Evolutionary conservation across 2,888 invertebrate species (phyloP), one percentile per base, ranked within the genome.

Genomic region (Hypena proboscidalis): DNA sequence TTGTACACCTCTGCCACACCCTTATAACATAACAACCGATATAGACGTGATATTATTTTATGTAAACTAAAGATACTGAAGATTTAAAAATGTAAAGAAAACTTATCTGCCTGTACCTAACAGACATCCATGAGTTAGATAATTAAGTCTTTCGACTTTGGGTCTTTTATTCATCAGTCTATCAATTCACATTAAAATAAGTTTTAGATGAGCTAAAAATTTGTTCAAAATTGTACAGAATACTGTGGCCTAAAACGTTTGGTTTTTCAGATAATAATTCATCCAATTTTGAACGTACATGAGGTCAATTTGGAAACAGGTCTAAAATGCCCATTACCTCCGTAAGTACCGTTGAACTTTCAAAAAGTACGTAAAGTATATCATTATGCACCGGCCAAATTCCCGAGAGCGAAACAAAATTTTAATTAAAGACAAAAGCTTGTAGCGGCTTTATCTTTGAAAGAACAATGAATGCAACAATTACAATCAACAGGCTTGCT

Each of bases 391-490:
- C 57, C 47, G 44, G 32, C 67, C 65, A 70, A 71, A 70, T 50
- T 63, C 58, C 53, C 63, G 48, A 45, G 55, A 53, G 53, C 56
- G 67, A 74, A 70, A 66, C 71, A 74, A 79, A 83, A 81, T 77
- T 80, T 86, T 87, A 88, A 88, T 88, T 88, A 87, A 88, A 82
- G 71, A 70, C 66, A 70, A 74, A 68, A 71, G 65, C 73, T 61
- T 76, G 78, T 75, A 73, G 67, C 74, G 67, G 63, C 68, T 67
- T 86, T 85, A 84, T 85, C 78, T 80, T 66, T 44, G 54, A 49
- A 73, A 80, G 83, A 85, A 87, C 87, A 87, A 87, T 86, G 86
- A 80, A 61, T 66, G 61, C 75, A 74, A 84, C 84, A 85, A 86
- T 85, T 85, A 83, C 83, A 83, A 78, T 67, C 70, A 63, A 52